A percentile compares a stretch with the other conserved stretches of the same genome.
Conservation (phyloP, 30 jellyfish, hydroid and myxozoan species). For the Pseudorhiza aurosa region DNA sequence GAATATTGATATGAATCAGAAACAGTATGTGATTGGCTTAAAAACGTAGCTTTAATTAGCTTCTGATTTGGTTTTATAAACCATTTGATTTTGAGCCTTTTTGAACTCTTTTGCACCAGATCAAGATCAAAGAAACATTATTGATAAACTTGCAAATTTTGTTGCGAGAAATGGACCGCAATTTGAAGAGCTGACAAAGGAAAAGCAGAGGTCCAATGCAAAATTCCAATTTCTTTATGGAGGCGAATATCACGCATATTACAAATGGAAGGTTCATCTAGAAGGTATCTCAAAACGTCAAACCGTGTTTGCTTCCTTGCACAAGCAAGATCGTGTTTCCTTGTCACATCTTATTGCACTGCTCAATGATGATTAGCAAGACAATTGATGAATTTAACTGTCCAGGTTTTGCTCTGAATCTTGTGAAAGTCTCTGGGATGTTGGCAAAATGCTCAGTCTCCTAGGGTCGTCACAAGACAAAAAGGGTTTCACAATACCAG, state of each 20-base stretch:
- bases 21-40: not conserved
- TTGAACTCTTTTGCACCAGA: constrained; percentile 43
- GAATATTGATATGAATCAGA: too few relatives aligned
- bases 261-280: constrained; percentile 85
- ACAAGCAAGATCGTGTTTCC: too few relatives aligned
- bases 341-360: too few relatives aligned
- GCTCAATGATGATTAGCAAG: too few relatives aligned
- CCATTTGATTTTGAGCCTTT: not conserved
- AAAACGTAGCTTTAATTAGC: not conserved
- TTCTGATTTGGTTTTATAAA: not conserved
- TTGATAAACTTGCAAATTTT: constrained; percentile 96
- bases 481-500: too few relatives aligned
- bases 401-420: too few relatives aligned
- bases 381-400: too few relatives aligned
- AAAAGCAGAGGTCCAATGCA: constrained; percentile 92
- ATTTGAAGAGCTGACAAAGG: constrained; percentile 92
- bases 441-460: too few relatives aligned
- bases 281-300: constrained; percentile 95
- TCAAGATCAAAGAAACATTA: constrained; percentile 90
- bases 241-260: constrained; percentile 94
- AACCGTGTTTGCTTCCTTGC: too few relatives aligned
- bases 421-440: too few relatives aligned
- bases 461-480: too few relatives aligned
- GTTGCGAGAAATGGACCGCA: constrained; percentile 99
- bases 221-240: constrained; percentile 95